Evolutionary conservation across 2,888 invertebrate species (phyloP).

Genomic region (Cremastinae sp.): DNA sequence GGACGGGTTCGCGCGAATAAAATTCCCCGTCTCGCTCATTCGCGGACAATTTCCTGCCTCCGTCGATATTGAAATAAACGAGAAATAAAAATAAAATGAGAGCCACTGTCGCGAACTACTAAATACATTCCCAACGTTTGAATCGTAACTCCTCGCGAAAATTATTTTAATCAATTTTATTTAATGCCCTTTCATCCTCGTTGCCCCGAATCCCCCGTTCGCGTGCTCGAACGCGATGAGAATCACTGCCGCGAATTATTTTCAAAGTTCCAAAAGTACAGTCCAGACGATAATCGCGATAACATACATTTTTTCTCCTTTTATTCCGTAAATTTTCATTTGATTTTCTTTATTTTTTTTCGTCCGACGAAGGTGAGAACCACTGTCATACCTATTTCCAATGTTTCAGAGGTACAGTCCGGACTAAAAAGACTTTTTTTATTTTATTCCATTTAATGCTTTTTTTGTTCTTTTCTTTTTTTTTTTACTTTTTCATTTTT

Average conservation of each 20-base stretch:
- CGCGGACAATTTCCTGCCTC: conserved; percentile 1
- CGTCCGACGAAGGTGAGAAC: conserved; percentile 68
- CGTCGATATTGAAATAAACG: conserved; percentile 2
- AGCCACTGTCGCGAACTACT: background rate
- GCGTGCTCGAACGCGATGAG: too few species aligned
- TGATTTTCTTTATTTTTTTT: too few species aligned
- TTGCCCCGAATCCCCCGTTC: background rate
- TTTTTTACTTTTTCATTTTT: conserved; percentile 1
- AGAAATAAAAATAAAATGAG: conserved; percentile 28
- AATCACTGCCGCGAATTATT: too few species aligned
- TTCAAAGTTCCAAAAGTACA: background rate
- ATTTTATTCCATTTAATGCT: conserved; percentile 7
- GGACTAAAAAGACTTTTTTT: conserved; percentile 64
- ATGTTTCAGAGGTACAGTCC: conserved; percentile 78
- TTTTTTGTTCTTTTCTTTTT: conserved; percentile 16
- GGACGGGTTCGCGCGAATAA: conserved; percentile 59
- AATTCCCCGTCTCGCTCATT: conserved; percentile 42
- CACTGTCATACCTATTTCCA: conserved; percentile 79
- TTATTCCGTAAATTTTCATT: too few species aligned
- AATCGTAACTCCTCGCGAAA: too few species aligned
- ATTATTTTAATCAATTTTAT: too few species aligned
- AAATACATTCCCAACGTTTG: background rate
- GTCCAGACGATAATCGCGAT: conserved; percentile 1
- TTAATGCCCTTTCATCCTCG: background rate
- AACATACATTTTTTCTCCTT: too few species aligned